Conservation (phyloP, 2,113 vertebrate genomes). For the Cyphomyrus discorhynchus region DNA sequence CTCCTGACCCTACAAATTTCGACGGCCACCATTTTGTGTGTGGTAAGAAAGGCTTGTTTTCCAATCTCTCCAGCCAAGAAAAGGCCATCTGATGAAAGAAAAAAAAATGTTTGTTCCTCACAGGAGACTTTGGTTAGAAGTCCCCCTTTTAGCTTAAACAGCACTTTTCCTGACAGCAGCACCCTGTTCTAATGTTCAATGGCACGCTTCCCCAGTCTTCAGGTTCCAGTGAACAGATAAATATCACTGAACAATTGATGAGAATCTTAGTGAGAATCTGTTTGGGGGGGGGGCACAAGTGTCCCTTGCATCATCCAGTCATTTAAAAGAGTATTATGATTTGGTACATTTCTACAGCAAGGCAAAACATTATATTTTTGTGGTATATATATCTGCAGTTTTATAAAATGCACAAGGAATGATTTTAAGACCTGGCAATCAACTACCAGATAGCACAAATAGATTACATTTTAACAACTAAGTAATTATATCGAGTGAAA, state of each 20-base stretch:
- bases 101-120: background rate
- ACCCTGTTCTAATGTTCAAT: background rate
- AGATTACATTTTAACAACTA: background rate
- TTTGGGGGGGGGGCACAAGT: background rate
- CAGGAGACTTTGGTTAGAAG: constrained; percentile 12
- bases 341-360: background rate
- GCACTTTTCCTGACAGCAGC: constrained; percentile 2
- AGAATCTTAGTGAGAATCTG: constrained; percentile 16
- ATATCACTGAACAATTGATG: background rate
- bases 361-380: background rate
- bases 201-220: background rate
- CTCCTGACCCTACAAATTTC: background rate
- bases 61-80: background rate
- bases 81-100: constrained; percentile 1
- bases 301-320: background rate
- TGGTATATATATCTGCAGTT: background rate
- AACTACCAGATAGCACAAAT: background rate
- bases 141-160: constrained; percentile 14
- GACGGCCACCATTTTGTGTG: background rate
- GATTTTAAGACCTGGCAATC: background rate
- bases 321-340: background rate
- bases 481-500: background rate
- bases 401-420: background rate
- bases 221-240: background rate
- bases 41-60: background rate